These are phyloP conservation scores for Bovichtus variegatus DNA, from an alignment of 2,797 vertebrate species.

Conservation along the genomic window DNA sequence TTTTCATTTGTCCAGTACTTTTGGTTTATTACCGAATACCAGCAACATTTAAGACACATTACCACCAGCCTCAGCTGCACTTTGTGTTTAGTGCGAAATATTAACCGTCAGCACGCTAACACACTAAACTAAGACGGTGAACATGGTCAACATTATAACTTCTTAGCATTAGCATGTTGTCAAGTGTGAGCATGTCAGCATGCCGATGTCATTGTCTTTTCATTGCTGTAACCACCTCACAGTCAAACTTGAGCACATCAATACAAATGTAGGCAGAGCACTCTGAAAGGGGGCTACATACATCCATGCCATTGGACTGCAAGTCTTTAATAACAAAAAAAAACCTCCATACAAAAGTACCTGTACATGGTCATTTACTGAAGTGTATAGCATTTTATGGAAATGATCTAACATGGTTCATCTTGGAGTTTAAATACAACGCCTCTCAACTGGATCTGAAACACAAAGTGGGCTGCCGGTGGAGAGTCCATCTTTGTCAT, in stretches of 20 bases:
- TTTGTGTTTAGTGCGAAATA: neutral
- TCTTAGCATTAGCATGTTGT: neutral
- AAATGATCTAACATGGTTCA: slow-evolving; percentile 68
- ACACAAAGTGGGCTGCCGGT: slow-evolving; percentile 28
- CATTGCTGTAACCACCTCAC: neutral
- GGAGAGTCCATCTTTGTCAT: slow-evolving; percentile 50
- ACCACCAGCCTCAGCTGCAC: too few relatives aligned
- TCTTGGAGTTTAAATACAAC: slow-evolving; percentile 72
- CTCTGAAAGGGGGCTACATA: slow-evolving; percentile 59
- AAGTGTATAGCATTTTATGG: slow-evolving; percentile 76
- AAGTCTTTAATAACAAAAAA: slow-evolving; percentile 86
- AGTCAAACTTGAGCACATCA: neutral
- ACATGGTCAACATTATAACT: neutral
- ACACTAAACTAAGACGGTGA: neutral
- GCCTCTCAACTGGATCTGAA: slow-evolving; percentile 62
- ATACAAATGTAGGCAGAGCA: slow-evolving; percentile 44
- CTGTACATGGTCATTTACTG: slow-evolving; percentile 83
- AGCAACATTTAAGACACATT: too few relatives aligned
- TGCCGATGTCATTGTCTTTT: neutral
- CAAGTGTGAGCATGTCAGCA: neutral
- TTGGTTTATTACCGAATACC: neutral
- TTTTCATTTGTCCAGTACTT: neutral
- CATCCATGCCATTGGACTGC: slow-evolving; percentile 75
- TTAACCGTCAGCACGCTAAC: neutral
- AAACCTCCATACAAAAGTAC: slow-evolving; percentile 86